Base-by-base conservation (phyloP, 2,888 invertebrate genomes). In the Coremacera marginata region DNA sequence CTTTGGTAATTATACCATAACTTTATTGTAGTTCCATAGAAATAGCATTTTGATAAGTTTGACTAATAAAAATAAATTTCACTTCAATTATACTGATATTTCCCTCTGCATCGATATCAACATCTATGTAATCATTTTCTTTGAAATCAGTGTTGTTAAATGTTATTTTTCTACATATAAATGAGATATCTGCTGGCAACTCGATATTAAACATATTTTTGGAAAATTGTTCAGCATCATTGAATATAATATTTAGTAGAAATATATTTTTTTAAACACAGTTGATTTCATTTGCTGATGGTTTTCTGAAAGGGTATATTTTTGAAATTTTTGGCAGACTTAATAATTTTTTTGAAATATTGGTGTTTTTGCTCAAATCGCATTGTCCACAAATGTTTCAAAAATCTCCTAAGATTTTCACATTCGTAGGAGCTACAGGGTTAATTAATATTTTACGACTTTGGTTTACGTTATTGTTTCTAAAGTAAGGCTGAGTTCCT, bases 291-390 rank as follows among this genome's bases (percentile, higher is more conserved):
- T 57, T 72, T 72, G 31, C 37, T 77, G 75, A 62, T 74, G 77
- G 31, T 51, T 75, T 75, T 70, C 31, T 25, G 77, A 60, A 34
- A 70, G 75, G 4, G 70, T 22, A 77, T 77, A 77, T 77, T 77
- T 70, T 63, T 75, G 31, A 77, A 77, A 44, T 77, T 74, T 52
- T 70, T 70, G 16, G 49, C 19, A 63, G 19, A 51, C 52, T 72
- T 78, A 31, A 31, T 31, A 31, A 31, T 31, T 31, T 5, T 31
- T 37, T 37, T 37, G 8, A 37, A 37, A 37, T 8, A 78, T 63
- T 75, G 71, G 70, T 75, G 75, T 65, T 78, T 75, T 71, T 78
- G 75, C 68, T 78, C 75, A 72, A 78, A 78, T 25, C 75, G 19
- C 68, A 78, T 72, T 37, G 78, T 78, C 78, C 78, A 78, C 62